Evolutionary conservation across 37 sponge, comb jelly and placozoan genomes (phyloP), one percentile per base, ranked within the genome.

Genomic region (Eunapius fragilis): DNA sequence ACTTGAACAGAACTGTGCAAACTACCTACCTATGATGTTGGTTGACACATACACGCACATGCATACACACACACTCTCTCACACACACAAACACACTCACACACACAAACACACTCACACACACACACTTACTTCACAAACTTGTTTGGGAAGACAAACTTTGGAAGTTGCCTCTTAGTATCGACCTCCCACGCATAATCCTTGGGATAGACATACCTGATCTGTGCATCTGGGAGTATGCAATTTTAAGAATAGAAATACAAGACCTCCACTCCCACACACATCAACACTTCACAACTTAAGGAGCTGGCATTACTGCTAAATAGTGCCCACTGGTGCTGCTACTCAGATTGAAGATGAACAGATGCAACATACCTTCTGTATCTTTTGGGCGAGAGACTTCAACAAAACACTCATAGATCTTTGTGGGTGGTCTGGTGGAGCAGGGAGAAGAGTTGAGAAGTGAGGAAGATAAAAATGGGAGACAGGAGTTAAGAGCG

Each of bases 381-480:
- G 79, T 88, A 68, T 86, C 79, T 25, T 80, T 76, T 0, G 90
- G 87, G 7, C 80, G 47, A 32, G 33, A 37, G 22, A 86, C 74
- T 32, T 87, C 90, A 25, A 87, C 84, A 82, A 88, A 91, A 37
- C 89, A 91, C 82, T 94, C 94, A 37, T 82, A 94, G 5, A 87
- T 79, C 22, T 31, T 25, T 25, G 25, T n/a, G 25, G 93, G 79
- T 28, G 67, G 71, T 78, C 82, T 82, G 70, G 26, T 14, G 36
- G 25, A 70, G n/a, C 25, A 73, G 85, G 70, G 77, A 73, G 75
- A 14, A 69, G 32, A 38, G 41, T 25, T 34, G 84, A 78, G 75
- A 76, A 73, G 71, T 69, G 37, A 24, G 76, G 23, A 12, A 19
- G 58, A 58, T 12, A 17, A 19, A 58, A 19, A 58, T 10, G 58